Conservation (phyloP, 2,888 invertebrate genomes). For the Hartigia nigra region DNA sequence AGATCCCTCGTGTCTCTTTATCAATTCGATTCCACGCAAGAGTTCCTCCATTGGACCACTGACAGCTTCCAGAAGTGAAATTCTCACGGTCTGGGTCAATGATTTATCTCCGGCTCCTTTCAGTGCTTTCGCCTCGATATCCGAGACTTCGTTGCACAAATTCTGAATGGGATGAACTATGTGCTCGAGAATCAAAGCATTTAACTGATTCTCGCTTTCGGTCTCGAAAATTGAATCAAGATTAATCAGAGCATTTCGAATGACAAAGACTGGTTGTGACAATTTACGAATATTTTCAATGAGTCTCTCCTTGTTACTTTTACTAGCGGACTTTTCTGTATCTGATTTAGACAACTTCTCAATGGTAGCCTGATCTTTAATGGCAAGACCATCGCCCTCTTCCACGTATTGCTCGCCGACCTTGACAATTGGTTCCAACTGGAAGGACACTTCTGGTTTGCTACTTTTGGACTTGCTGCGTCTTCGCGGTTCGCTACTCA, state of each 20-base stretch:
- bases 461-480: conserved; percentile 14
- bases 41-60: conserved; percentile 61
- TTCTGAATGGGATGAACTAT: conserved; percentile 53
- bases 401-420: conserved; percentile 18
- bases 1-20: conserved; percentile 43
- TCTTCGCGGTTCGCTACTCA: conserved; percentile 24
- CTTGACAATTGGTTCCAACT: conserved; percentile 9
- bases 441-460: conserved; percentile 8
- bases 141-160: conserved; percentile 53
- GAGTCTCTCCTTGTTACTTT: conserved; percentile 46
- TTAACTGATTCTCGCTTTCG: conserved; percentile 37
- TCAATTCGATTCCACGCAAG: conserved; percentile 55
- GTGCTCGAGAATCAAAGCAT: conserved; percentile 42
- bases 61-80: conserved; percentile 56
- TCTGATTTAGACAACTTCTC: conserved; percentile 27
- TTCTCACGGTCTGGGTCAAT: conserved; percentile 47
- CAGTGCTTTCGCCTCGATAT: conserved; percentile 52
- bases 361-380: conserved; percentile 15
- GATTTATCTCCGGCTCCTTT: conserved; percentile 52
- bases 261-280: conserved; percentile 44
- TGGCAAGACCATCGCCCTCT: conserved; percentile 20
- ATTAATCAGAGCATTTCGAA: conserved; percentile 50
- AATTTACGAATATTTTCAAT: conserved; percentile 43
- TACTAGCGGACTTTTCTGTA: conserved; percentile 39
- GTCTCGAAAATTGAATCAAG: conserved; percentile 33